Evolutionary conservation across 2,113 vertebrate genomes (phyloP), one percentile per base, ranked within the genome.

Genomic region (Tachysurus fulvidraco): DNA sequence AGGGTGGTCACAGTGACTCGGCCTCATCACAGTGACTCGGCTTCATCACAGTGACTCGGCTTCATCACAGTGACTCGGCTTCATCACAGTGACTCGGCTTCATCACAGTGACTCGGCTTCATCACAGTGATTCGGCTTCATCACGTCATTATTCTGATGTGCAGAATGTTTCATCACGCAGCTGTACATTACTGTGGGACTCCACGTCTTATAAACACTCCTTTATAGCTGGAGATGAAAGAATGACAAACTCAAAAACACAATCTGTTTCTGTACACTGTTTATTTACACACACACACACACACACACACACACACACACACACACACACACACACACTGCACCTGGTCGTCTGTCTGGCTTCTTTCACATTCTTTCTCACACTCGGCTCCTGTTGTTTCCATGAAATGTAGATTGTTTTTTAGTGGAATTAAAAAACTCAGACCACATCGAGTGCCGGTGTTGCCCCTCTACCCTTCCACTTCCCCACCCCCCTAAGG

Each of bases 321-420:
- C 41, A 44, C 85, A 69, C 69, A 41, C 54, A 69, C 81, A 83
- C 30, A 50, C 52, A 64, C 86, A 62, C 85, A 50, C 79, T 88
- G 81, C 89, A 90, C 87, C 89, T 90, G 87, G 87, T 90, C 52
- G 23, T 86, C 89, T 82, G 81, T 84, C 84, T 86, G 78, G 88
- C n/a, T 88, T 71, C 81, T 79, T 85, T 87, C 46, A 23, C 74
- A 67, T 67, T 87, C n/a, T 87, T 88, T 90, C 84, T 88, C 89
- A 88, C 89, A 88, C 89, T 88, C 30, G 23, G 83, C 81, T 79
- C 59, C 55, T 84, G 64, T 87, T 89, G 73, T 89, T 85, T 87
- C 81, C 80, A 55, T 74, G 86, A 80, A 83, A 85, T 80, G 19
- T 30, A 86, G 81, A 84, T 84, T 36, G 73, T 57, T 85, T 89